phyloP scores from a whole-genome alignment of 2,113 vertebrate genomes.

The Scytalopus superciliaris region DNA sequence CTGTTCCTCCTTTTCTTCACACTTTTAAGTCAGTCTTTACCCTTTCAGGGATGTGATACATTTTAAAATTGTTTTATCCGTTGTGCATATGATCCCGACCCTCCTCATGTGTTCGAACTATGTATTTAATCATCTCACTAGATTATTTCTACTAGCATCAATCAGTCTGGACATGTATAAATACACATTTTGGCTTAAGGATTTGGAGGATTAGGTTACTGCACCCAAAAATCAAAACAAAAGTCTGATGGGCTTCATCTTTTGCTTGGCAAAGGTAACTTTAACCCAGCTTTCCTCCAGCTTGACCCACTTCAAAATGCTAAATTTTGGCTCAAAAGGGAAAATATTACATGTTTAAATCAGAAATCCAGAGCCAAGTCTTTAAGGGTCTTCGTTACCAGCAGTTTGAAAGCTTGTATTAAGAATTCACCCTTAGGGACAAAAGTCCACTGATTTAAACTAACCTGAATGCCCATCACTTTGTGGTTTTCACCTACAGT shows the following conservation, averaged over 20 bases:
- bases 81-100: not conserved
- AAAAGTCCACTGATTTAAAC: not conserved
- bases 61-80: not conserved
- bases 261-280: not conserved
- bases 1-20: not conserved
- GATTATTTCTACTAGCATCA: not conserved
- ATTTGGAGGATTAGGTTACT: not conserved
- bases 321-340: not conserved
- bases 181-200: not conserved
- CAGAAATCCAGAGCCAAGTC: not conserved
- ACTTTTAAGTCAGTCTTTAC: not conserved
- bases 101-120: not conserved
- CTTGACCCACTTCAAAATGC: not conserved
- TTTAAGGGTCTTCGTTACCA: not conserved
- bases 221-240: not conserved
- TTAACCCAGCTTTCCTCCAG: not conserved
- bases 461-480: not conserved
- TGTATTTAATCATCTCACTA: not conserved
- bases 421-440: not conserved
- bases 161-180: not conserved
- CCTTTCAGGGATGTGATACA: rapidly evolving
- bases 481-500: not conserved
- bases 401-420: not conserved
- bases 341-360: not conserved
- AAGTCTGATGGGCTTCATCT: not conserved